A percentile compares a stretch with the other conserved stretches of the same genome.
Evolutionary conservation across 1,140 invertebrate genomes (phyloP).

Genomic region (Drosophila kanapiae): DNA sequence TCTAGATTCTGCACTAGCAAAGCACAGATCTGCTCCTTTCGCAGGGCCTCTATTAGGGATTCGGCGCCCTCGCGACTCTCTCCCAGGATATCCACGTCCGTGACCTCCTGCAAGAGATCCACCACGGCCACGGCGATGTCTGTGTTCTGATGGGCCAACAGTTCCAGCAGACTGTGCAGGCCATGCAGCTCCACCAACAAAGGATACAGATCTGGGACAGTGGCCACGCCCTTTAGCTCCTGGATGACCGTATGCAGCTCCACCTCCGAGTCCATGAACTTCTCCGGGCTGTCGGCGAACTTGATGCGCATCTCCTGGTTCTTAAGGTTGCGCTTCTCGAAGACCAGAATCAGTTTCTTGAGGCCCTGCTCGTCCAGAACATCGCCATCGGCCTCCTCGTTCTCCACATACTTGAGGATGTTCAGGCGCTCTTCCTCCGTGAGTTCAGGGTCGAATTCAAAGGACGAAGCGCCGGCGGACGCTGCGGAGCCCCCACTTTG

Average conservation of each 20-base stretch:
- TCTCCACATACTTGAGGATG: constrained; percentile 93
- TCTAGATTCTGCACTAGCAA: constrained; percentile 97
- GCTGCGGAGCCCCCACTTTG: constrained; percentile 77
- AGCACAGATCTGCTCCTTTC: constrained; percentile 96
- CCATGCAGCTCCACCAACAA: constrained; percentile 95
- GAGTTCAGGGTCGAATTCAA: constrained; percentile 86
- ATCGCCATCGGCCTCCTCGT: constrained; percentile 91
- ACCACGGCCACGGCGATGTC: constrained; percentile 95
- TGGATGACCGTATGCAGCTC: constrained; percentile 97
- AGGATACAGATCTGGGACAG: constrained; percentile 97
- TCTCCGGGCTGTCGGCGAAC: constrained; percentile 98
- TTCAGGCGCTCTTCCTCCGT: constrained; percentile 91
- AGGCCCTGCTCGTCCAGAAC: constrained; percentile 94
- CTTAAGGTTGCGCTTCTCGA: constrained; percentile 97
- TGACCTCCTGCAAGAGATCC: constrained; percentile 95
- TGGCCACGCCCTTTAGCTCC: constrained; percentile 97
- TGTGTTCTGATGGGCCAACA: constrained; percentile 98
- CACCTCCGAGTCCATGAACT: constrained; percentile 99
- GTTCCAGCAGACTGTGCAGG: constrained; percentile 95
- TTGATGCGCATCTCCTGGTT: constrained; percentile 99
- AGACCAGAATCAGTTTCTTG: constrained; percentile 95
- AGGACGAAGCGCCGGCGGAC: constrained; percentile 23
- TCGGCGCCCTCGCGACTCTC: constrained; percentile 95
- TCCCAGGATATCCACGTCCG: constrained; percentile 97
- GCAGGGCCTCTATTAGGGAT: constrained; percentile 90